These are phyloP conservation scores for Acrocephalus kingi DNA, from an alignment of 2,113 vertebrate species.

Conservation along the genomic window DNA sequence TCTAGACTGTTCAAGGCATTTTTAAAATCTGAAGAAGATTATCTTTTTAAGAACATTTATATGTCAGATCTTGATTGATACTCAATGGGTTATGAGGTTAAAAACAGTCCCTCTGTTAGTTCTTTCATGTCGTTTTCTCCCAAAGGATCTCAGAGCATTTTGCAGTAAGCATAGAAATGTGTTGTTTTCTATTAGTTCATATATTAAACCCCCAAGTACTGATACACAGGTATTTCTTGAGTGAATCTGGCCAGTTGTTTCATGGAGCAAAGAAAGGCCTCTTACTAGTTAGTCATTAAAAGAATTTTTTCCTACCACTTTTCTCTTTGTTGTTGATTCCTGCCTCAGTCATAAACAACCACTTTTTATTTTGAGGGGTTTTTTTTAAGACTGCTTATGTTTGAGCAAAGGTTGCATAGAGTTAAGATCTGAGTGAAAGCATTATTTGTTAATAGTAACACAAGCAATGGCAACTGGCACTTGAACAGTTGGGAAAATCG, in stretches of 20 bases:
- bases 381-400: not conserved
- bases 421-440: not conserved
- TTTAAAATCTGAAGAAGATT: not conserved
- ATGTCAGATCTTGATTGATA: not conserved
- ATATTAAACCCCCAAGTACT: not conserved
- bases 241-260: not conserved
- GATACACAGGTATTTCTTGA: not conserved
- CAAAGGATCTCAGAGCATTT: not conserved
- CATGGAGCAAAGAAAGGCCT: not conserved
- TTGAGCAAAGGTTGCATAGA: not conserved
- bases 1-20: not conserved
- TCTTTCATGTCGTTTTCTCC: not conserved
- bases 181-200: not conserved
- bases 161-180: not conserved
- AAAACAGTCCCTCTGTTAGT: not conserved
- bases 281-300: not conserved
- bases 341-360: not conserved
- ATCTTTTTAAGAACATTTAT: not conserved
- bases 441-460: not conserved
- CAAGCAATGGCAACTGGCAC: not conserved
- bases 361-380: fast-evolving
- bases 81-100: not conserved
- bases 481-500: not conserved
- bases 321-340: not conserved
- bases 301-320: not conserved